These are phyloP conservation scores for Aix galericulata DNA, from an alignment of 2,113 vertebrate species.

Conservation along the genomic window DNA sequence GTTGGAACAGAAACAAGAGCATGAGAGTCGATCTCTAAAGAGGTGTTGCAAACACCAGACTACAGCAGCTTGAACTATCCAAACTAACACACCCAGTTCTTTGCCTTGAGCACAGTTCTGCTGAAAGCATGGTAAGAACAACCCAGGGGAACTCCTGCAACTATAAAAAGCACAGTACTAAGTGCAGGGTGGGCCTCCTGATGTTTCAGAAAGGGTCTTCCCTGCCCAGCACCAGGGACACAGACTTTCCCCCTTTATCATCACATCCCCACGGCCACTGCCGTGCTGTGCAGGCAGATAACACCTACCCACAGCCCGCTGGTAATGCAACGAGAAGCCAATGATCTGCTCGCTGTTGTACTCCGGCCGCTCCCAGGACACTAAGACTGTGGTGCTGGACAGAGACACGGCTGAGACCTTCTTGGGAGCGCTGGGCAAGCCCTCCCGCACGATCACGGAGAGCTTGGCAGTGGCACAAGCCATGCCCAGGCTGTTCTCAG, in stretches of 20 bases:
- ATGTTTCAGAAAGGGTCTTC: background rate
- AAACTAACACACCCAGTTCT: background rate
- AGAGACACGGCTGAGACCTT: constrained; percentile 82
- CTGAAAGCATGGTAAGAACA: background rate
- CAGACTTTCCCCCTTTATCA: background rate
- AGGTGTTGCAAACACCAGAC: background rate
- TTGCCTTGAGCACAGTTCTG: background rate
- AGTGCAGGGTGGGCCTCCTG: background rate
- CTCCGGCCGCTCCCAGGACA: constrained; percentile 92
- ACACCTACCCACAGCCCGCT: constrained; percentile 84
- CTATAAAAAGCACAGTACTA: background rate
- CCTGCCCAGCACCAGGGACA: background rate
- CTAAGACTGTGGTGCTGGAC: constrained; percentile 88
- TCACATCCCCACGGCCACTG: background rate
- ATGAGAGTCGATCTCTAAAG: background rate
- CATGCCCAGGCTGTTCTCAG: constrained; percentile 89
- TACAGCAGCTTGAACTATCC: background rate
- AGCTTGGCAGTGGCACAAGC: constrained; percentile 91
- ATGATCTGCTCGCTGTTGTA: constrained; percentile 95
- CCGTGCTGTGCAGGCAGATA: background rate
- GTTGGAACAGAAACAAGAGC: background rate
- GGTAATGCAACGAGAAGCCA: constrained; percentile 95
- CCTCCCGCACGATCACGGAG: constrained; percentile 91
- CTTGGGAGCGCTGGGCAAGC: constrained; percentile 92
- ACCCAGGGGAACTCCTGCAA: background rate